Percentiles rank a stretch among this genome's conserved stretches.
Evolutionary conservation across 2,797 vertebrate species (phyloP).

Genomic region (Phalanger gymnotis): DNA sequence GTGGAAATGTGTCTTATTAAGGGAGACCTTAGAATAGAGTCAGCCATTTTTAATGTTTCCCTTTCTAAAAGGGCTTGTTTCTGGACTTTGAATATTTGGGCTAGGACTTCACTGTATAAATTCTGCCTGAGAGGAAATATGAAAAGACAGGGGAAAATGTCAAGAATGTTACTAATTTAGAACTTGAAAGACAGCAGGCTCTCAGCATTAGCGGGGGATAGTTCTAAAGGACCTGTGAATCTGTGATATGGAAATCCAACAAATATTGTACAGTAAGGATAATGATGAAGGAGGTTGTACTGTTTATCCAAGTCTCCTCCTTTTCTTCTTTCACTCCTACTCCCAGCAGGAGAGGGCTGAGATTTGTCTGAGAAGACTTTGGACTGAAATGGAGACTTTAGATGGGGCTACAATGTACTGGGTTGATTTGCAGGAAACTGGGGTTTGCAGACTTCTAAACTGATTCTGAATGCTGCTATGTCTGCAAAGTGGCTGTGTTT

Average conservation of each 20-base stretch:
- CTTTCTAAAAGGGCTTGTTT: not conserved
- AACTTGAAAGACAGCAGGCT: not conserved
- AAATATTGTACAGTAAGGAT: not conserved
- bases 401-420: not conserved
- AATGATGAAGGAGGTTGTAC: not conserved
- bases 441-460: not conserved
- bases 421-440: not conserved
- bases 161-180: slow-evolving; percentile 21
- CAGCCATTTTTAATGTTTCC: not conserved
- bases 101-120: not conserved
- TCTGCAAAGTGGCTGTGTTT: not conserved
- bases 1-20: not conserved
- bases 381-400: not conserved
- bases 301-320: not conserved
- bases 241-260: not conserved
- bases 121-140: slow-evolving; percentile 22
- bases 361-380: not conserved
- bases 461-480: not conserved
- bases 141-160: not conserved
- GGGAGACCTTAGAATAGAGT: not conserved
- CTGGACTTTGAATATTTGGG: not conserved
- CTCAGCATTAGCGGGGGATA: not conserved
- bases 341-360: not conserved
- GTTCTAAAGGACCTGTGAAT: not conserved
- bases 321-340: not conserved